These are phyloP conservation scores for Ormyrus thymus DNA, from an alignment of 2,888 invertebrate genomes.

Conservation along the genomic window DNA sequence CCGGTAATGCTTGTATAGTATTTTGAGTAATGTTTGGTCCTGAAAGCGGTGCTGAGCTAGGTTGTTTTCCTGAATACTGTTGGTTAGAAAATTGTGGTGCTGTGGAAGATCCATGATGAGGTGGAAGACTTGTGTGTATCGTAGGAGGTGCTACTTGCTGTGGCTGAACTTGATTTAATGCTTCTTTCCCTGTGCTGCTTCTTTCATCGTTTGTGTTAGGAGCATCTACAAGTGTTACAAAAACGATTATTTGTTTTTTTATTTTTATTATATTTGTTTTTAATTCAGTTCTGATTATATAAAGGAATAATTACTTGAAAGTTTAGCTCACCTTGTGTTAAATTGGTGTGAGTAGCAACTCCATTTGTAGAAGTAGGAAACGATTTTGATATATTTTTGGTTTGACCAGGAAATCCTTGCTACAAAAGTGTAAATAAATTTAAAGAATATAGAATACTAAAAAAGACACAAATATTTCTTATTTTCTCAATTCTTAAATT, in stretches of 20 bases:
- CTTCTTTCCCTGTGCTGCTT: neutral
- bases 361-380: slow-evolving; percentile 63
- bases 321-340: slow-evolving; percentile 48
- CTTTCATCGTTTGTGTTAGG: neutral
- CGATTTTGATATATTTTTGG: slow-evolving; percentile 59
- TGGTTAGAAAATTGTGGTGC: slow-evolving; percentile 55
- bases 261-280: neutral
- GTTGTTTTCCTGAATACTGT: slow-evolving; percentile 40
- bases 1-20: neutral
- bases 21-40: slow-evolving; percentile 33
- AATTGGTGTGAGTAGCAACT: slow-evolving; percentile 57
- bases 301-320: neutral
- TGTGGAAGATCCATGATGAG: slow-evolving; percentile 32
- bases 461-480: neutral
- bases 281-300: neutral
- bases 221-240: neutral
- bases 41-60: slow-evolving; percentile 7
- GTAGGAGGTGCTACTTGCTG: slow-evolving; percentile 23
- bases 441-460: neutral
- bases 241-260: neutral
- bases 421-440: slow-evolving; percentile 13
- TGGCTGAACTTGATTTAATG: neutral
- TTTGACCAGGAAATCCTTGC: slow-evolving; percentile 60
- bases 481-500: neutral
- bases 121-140: slow-evolving; percentile 49